These are phyloP conservation scores for Distichodus sexfasciatus DNA, from an alignment of 2,797 vertebrate genomes.

Conservation along the genomic window DNA sequence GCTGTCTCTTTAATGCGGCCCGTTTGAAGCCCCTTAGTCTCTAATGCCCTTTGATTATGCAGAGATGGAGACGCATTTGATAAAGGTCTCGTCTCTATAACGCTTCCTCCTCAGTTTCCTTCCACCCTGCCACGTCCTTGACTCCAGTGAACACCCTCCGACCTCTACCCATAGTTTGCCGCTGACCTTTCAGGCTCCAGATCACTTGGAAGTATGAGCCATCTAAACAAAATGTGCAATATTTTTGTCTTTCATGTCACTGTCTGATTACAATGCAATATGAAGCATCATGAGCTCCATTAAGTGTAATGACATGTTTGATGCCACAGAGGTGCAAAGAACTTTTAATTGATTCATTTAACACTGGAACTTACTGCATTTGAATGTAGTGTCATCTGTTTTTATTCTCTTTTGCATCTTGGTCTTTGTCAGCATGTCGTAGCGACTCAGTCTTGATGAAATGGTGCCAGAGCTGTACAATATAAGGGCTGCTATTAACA, in stretches of 20 bases:
- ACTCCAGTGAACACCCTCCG: slow-evolving; percentile 47
- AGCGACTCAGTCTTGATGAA: slow-evolving; percentile 57
- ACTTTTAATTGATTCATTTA: no score
- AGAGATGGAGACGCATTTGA: slow-evolving; percentile 40
- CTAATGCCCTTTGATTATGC: slow-evolving; percentile 56
- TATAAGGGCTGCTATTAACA: slow-evolving; percentile 70
- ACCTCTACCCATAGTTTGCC: no score
- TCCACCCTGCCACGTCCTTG: slow-evolving; percentile 52
- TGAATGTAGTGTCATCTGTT: neutral
- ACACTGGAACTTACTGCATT: neutral
- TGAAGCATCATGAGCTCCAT: no score
- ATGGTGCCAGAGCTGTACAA: slow-evolving; percentile 62
- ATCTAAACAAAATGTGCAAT: no score
- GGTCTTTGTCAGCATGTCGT: slow-evolving; percentile 7
- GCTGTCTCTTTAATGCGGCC: slow-evolving; percentile 47
- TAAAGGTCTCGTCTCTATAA: slow-evolving; percentile 36
- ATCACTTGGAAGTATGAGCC: no score
- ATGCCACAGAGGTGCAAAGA: no score
- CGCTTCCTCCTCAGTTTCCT: slow-evolving; percentile 26
- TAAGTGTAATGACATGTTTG: no score
- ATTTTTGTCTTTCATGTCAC: no score
- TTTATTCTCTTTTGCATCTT: slow-evolving; percentile 4
- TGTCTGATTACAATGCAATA: no score
- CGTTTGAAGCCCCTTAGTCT: slow-evolving; percentile 50
- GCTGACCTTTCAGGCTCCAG: no score